phyloP scores from a whole-genome alignment of 2,888 invertebrate genomes.

The Melanophora roralis region DNA sequence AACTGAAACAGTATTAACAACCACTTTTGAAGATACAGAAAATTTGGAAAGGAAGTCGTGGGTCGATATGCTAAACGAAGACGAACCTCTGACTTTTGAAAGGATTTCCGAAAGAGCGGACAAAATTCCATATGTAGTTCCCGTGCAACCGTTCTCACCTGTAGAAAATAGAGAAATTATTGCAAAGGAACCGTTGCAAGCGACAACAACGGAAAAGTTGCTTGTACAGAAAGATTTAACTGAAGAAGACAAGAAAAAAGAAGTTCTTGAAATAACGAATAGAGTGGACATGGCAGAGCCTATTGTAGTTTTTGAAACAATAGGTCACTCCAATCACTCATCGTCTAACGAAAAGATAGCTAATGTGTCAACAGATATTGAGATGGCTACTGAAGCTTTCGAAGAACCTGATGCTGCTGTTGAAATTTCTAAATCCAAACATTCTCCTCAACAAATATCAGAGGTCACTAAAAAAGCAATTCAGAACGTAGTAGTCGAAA shows the following conservation, averaged over 20 bases:
- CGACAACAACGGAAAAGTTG: no score
- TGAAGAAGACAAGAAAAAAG: no score
- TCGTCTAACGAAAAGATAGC: background rate
- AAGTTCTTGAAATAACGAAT: no score
- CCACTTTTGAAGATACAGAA: background rate
- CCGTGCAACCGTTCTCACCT: conserved; percentile 11
- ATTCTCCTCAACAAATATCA: background rate
- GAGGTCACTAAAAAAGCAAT: background rate
- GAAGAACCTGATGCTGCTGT: conserved; percentile 9
- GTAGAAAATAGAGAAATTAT: background rate
- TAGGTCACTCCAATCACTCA: no score
- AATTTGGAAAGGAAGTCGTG: conserved; percentile 32
- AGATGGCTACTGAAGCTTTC: conserved; percentile 29
- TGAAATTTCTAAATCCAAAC: background rate
- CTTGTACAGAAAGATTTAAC: no score
- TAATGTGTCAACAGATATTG: background rate
- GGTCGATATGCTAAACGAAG: conserved; percentile 49
- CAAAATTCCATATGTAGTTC: background rate
- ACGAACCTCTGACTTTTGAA: conserved; percentile 8
- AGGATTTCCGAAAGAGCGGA: background rate
- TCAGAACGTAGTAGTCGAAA: background rate
- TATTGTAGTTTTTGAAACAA: background rate
- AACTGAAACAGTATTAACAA: background rate
- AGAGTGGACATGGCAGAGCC: conserved; percentile 37
- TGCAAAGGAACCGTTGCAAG: no score